A percentile compares a stretch with the other conserved stretches of the same genome.
These are phyloP conservation scores for Coreius guichenoti DNA, from an alignment of 2,797 vertebrate genomes.

Conservation along the genomic window DNA sequence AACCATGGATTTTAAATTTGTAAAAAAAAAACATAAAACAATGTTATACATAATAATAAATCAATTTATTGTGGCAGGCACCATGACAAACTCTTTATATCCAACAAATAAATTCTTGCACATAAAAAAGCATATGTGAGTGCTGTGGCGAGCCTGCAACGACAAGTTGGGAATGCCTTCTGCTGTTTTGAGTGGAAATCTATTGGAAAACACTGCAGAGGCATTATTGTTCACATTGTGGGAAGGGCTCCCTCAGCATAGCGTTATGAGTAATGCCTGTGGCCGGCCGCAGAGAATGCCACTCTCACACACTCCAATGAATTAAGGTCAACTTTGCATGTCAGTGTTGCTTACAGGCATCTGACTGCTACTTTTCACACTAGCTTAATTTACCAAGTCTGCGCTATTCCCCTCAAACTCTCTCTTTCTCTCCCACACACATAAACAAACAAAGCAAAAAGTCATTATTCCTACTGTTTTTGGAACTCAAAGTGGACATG, in stretches of 20 bases:
- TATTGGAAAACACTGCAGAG: constrained; percentile 31
- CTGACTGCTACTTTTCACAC: constrained; percentile 55
- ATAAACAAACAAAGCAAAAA: constrained; percentile 40
- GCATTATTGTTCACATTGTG: constrained; percentile 38
- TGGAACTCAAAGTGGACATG: constrained; percentile 30
- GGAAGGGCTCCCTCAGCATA: constrained; percentile 23
- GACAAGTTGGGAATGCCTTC: constrained; percentile 48
- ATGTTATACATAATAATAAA: constrained; percentile 16
- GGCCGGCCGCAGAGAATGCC: constrained; percentile 37
- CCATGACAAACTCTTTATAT: not conserved
- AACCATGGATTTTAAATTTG: not conserved
- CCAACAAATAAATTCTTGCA: not conserved
- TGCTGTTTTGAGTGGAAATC: constrained; percentile 39
- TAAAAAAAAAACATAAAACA: not conserved
- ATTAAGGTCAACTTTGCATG: constrained; percentile 20
- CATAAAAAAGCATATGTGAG: not conserved
- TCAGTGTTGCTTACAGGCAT: constrained; percentile 40
- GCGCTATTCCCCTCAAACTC: not conserved
- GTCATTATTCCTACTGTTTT: constrained; percentile 40
- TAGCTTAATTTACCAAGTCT: constrained; percentile 35
- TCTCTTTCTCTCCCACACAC: constrained; percentile 11
- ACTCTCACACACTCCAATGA: constrained; percentile 26
- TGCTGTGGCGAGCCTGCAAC: constrained; percentile 16
- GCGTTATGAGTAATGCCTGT: constrained; percentile 46
- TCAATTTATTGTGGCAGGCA: not conserved